These are phyloP conservation scores for Pomacea canaliculata DNA, from an alignment of 2,888 invertebrate species.

Conservation along the genomic window DNA sequence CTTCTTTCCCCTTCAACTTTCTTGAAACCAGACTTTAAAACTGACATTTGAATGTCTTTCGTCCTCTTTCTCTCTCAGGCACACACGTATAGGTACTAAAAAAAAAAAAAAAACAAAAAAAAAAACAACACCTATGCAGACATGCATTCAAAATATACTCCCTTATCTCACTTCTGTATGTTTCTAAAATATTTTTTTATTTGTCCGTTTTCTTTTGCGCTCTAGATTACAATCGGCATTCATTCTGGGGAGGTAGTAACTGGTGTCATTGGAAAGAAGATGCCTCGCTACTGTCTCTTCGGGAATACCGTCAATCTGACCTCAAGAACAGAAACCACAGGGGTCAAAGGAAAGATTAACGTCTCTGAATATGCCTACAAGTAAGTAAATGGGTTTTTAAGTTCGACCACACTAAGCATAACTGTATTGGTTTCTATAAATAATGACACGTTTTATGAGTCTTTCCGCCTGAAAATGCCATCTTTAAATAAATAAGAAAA, in stretches of 20 bases:
- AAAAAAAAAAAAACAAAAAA: no score
- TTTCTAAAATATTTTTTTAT: no score
- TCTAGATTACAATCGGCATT: constrained; percentile 65
- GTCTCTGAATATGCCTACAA: constrained; percentile 62
- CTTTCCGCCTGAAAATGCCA: not conserved
- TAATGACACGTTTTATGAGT: not conserved
- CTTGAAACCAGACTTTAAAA: no score
- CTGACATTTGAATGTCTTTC: no score
- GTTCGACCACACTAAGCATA: not conserved
- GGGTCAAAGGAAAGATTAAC: constrained; percentile 62
- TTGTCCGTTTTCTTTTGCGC: not conserved
- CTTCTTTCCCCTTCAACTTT: no score
- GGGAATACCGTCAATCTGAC: constrained; percentile 68
- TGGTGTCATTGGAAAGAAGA: constrained; percentile 66
- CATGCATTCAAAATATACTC: no score
- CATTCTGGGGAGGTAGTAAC: constrained; percentile 67
- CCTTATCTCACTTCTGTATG: no score
- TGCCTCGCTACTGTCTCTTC: constrained; percentile 67
- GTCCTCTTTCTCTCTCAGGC: no score
- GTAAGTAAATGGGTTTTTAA: constrained; percentile 55
- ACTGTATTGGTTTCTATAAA: not conserved
- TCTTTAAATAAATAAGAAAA: no score
- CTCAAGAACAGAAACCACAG: constrained; percentile 65
- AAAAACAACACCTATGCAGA: no score
- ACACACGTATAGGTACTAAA: no score